Evolutionary conservation across 2,888 invertebrate species (phyloP).

Genomic region (Philonicus albiceps): DNA sequence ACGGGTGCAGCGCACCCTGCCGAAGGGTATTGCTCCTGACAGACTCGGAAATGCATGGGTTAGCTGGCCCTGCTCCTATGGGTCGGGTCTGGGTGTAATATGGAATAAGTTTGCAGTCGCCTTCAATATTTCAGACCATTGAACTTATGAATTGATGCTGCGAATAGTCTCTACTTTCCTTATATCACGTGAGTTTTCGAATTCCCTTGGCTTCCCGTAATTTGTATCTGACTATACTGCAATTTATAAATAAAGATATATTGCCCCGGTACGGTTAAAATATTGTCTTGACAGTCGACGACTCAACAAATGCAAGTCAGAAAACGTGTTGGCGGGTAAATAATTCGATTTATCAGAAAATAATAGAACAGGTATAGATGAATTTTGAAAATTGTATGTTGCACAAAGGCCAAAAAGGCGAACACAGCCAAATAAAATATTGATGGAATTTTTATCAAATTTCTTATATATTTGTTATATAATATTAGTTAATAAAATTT

Average conservation of each 20-base stretch:
- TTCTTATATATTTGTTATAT: too few relatives aligned
- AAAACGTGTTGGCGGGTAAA: background rate
- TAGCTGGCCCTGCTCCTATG: background rate
- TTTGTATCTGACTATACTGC: background rate
- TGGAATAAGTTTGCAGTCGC: background rate
- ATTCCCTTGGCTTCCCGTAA: background rate
- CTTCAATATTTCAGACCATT: background rate
- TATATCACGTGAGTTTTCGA: background rate
- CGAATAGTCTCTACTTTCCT: background rate
- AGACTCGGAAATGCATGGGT: background rate
- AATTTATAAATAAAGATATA: background rate
- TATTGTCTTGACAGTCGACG: background rate
- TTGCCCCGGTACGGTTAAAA: background rate
- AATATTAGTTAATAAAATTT: too few relatives aligned
- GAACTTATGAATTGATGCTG: background rate
- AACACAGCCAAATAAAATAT: too few relatives aligned
- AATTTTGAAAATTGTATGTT: background rate
- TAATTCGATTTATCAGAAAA: background rate
- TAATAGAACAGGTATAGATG: background rate
- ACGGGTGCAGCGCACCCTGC: background rate
- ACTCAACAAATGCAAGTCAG: background rate
- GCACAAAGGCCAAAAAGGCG: too few relatives aligned
- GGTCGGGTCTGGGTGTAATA: background rate
- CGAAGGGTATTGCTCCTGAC: background rate
- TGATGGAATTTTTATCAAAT: too few relatives aligned